phyloP scores from a whole-genome alignment of 2,113 vertebrate genomes.

The Protobothrops flavoviridis region DNA sequence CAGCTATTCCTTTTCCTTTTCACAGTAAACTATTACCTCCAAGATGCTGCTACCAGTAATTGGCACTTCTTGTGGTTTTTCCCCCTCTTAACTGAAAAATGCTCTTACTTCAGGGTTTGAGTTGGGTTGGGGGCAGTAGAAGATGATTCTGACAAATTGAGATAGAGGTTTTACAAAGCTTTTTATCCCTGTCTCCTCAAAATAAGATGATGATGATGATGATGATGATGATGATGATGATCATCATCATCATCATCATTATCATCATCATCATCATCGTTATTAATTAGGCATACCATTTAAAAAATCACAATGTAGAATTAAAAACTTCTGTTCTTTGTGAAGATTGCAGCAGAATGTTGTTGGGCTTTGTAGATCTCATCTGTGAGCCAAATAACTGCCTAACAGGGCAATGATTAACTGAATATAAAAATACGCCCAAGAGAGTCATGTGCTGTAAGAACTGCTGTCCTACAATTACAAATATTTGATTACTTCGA shows the following conservation, averaged over 20 bases:
- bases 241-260: not conserved
- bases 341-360: not conserved
- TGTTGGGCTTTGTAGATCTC: not conserved
- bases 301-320: not conserved
- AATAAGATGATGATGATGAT: no score
- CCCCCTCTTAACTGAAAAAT: not conserved
- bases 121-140: not conserved
- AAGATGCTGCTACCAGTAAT: not conserved
- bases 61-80: not conserved
- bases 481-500: no score
- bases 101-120: not conserved
- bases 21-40: not conserved
- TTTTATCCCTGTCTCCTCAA: not conserved
- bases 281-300: not conserved
- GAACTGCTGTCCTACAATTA: not conserved
- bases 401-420: no score
- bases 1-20: not conserved
- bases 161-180: not conserved
- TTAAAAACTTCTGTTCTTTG: not conserved
- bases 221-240: not conserved
- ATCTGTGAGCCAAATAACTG: not conserved
- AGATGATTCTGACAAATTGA: not conserved
- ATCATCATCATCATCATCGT: no score
- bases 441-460: not conserved
- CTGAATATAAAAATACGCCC: not conserved